phyloP scores from a whole-genome alignment of 2,888 invertebrate genomes.

The Caenorhabditis macrosperma region DNA sequence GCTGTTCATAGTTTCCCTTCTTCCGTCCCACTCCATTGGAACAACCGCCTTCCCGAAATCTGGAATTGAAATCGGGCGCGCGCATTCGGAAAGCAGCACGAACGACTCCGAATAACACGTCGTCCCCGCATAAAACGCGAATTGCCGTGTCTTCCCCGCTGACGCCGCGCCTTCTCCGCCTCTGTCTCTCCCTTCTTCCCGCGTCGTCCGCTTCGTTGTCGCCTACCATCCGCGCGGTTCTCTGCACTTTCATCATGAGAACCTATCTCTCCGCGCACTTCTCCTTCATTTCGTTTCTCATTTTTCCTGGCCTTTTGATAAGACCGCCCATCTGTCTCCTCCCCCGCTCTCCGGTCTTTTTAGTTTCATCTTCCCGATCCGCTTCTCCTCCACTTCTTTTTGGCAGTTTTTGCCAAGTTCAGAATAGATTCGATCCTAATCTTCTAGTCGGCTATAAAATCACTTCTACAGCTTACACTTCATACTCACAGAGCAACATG shows the following conservation, averaged over 20 bases:
- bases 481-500: slow-evolving; percentile 16
- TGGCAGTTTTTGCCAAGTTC: slow-evolving; percentile 36
- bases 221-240: slow-evolving; percentile 1
- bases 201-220: slow-evolving; percentile 7
- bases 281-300: not conserved
- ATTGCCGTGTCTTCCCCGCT: slow-evolving; percentile 38
- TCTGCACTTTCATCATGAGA: slow-evolving; percentile 37
- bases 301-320: slow-evolving; percentile 41
- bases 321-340: slow-evolving; percentile 21
- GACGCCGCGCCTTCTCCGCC: slow-evolving; percentile 1
- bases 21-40: too few relatives aligned
- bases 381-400: slow-evolving; percentile 7
- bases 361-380: slow-evolving; percentile 38
- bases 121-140: slow-evolving; percentile 34
- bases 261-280: not conserved
- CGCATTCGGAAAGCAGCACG: not conserved
- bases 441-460: not conserved
- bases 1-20: too few relatives aligned
- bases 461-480: slow-evolving; percentile 12
- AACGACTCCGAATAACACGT: slow-evolving; percentile 33
- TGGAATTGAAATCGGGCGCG: not conserved
- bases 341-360: slow-evolving; percentile 20
- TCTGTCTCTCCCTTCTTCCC: slow-evolving; percentile 11
- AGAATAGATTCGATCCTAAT: slow-evolving; percentile 33
- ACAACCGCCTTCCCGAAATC: not conserved